These are phyloP conservation scores for Pteruthius melanotis DNA, from an alignment of 2,113 vertebrate species.

Conservation along the genomic window DNA sequence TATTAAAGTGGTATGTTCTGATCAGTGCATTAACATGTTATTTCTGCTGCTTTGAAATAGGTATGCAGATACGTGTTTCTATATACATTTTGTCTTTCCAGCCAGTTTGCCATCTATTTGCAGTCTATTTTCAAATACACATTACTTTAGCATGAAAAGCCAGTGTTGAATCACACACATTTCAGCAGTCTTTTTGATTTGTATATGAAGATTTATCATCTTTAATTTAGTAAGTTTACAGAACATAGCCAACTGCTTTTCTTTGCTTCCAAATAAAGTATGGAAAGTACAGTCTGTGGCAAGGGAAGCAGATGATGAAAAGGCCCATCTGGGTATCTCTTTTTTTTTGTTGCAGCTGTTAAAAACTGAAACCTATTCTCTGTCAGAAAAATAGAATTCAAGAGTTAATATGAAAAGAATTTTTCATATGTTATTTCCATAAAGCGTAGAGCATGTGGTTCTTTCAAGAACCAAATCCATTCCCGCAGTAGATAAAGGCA, in stretches of 20 bases:
- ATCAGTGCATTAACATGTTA: background rate
- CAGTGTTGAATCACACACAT: background rate
- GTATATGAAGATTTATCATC: slow-evolving; percentile 27
- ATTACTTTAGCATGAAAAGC: background rate
- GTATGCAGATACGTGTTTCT: background rate
- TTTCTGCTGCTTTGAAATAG: background rate
- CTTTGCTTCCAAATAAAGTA: slow-evolving; percentile 67
- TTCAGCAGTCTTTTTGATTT: slow-evolving; percentile 26
- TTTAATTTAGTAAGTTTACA: slow-evolving; percentile 57
- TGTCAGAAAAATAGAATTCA: slow-evolving; percentile 6
- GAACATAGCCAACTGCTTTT: slow-evolving; percentile 43
- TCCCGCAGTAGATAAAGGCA: background rate
- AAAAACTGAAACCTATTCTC: slow-evolving; percentile 34
- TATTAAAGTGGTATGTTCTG: background rate
- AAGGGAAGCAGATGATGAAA: slow-evolving; percentile 46
- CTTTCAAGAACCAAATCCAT: background rate
- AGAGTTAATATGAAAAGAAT: slow-evolving; percentile 4
- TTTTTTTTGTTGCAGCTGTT: slow-evolving; percentile 22
- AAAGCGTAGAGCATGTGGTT: background rate
- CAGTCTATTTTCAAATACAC: slow-evolving; percentile 16
- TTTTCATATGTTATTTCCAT: background rate
- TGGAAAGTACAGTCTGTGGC: slow-evolving; percentile 48
- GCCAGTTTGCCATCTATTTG: background rate
- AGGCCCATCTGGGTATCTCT: slow-evolving; percentile 42
- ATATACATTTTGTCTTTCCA: background rate